Percentiles rank a stretch among this genome's conserved stretches.
Conservation (phyloP, 2,113 vertebrate genomes). For the Ictidomys tridecemlineatus region DNA sequence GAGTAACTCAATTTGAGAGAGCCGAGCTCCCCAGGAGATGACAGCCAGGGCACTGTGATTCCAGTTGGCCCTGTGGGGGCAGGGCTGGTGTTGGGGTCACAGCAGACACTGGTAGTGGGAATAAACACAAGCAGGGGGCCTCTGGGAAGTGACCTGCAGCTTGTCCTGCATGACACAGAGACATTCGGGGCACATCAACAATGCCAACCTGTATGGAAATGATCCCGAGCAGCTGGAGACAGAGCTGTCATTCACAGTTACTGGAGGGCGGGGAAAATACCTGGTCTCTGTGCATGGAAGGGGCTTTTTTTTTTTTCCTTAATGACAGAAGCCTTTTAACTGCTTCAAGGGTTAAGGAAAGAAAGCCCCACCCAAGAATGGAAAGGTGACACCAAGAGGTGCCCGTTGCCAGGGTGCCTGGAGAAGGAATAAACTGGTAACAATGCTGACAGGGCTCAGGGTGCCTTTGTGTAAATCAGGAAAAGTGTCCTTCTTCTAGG, state of each 20-base stretch:
- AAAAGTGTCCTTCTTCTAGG: neutral
- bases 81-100: neutral
- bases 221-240: neutral
- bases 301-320: neutral
- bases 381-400: neutral
- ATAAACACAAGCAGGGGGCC: neutral
- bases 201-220: neutral
- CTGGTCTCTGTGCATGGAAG: neutral
- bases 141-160: neutral
- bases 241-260: neutral
- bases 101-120: neutral
- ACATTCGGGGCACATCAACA: neutral
- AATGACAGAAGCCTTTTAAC: neutral
- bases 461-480: neutral
- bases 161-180: accelerated
- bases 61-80: neutral
- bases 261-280: neutral
- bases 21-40: slow-evolving; percentile 3
- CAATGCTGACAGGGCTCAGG: neutral
- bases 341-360: neutral
- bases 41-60: neutral
- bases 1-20: slow-evolving; percentile 42
- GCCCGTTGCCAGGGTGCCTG: neutral
- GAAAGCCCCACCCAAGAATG: neutral
- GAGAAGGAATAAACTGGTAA: neutral